Base-by-base conservation (phyloP, 2,113 vertebrate species). In the Anseranas semipalmata region DNA sequence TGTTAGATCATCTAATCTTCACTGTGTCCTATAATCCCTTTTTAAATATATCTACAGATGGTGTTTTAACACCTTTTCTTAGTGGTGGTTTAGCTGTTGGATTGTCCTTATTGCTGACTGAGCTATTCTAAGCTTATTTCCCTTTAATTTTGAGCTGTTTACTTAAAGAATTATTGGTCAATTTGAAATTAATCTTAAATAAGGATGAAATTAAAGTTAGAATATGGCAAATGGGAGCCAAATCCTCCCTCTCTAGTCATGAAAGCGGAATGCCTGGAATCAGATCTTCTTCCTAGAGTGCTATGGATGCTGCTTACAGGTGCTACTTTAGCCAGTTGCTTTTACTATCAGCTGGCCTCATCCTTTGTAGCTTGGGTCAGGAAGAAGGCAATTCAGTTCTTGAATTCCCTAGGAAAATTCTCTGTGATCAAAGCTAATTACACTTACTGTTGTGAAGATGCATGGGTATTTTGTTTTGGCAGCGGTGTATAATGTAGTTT, bases 111-210 rank as follows among this genome's bases (percentile, higher is more conserved):
- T 60, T 94, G 88, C 95, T 96, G 93, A 97, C 76, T 90, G 85
- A 90, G 90, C 62, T 80, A 67, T 66, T 45, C 62, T 53, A n/a
- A 43, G 77, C 86, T 94, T 81, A 88, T 96, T 96, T 94, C 90
- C 37, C 83, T 96, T 95, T 96, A 95, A 95, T 96, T 95, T 92
- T 91, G 87, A 84, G 43, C 80, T 92, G 92, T 96, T 96, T 96
- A 88, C 93, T 95, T 96, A 96, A 92, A 74, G 92, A 95, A 86
- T 95, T 93, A 94, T 90, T 93, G 90, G 92, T 97, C 96, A 96
- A 89, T 94, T 96, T 95, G 80, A 88, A 95, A 96, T 96, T 96
- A 97, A 96, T 92, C 79, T 93, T 96, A 92, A 94, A 94, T 78
- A 93, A 94, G 85, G 70, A 84, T 74, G 39, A 96, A 93, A 97